Evolutionary conservation across 2,113 vertebrate genomes (phyloP).

Genomic region (Malurus elegans): DNA sequence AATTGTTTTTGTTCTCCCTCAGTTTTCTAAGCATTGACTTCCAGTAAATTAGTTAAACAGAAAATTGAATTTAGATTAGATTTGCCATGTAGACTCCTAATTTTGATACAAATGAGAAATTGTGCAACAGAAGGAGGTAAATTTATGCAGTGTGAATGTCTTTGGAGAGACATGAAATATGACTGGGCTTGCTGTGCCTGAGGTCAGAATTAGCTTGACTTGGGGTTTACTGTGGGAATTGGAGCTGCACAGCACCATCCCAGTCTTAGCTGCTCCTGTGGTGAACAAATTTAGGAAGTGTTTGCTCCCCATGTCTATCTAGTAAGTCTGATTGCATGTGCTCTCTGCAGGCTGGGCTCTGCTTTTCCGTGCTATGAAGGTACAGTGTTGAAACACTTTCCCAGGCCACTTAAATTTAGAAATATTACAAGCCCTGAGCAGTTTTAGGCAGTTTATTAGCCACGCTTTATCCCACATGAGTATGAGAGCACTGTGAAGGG

Average conservation of each 20-base stretch:
- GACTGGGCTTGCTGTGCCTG: background rate
- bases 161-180: background rate
- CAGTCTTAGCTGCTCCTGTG: background rate
- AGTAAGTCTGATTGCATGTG: background rate
- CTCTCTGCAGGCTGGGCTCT: background rate
- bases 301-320: background rate
- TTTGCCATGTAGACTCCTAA: background rate
- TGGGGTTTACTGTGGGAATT: background rate
- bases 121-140: background rate
- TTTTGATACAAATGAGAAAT: slow-evolving; percentile 16
- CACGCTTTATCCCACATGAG: background rate
- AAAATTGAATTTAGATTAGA: slow-evolving; percentile 29
- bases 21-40: slow-evolving; percentile 47
- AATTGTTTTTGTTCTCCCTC: slow-evolving; percentile 55
- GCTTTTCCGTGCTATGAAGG: background rate
- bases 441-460: background rate
- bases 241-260: background rate
- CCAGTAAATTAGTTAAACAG: slow-evolving; percentile 47
- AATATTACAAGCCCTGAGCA: background rate
- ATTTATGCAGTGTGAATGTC: background rate
- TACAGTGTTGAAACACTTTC: background rate
- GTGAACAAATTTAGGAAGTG: background rate
- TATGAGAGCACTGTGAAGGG: background rate
- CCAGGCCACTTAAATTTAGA: background rate
- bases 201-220: background rate